Evolutionary conservation across 2,888 invertebrate genomes (phyloP), one percentile per base, ranked within the genome.

Genomic region (Eudemis profundana): DNA sequence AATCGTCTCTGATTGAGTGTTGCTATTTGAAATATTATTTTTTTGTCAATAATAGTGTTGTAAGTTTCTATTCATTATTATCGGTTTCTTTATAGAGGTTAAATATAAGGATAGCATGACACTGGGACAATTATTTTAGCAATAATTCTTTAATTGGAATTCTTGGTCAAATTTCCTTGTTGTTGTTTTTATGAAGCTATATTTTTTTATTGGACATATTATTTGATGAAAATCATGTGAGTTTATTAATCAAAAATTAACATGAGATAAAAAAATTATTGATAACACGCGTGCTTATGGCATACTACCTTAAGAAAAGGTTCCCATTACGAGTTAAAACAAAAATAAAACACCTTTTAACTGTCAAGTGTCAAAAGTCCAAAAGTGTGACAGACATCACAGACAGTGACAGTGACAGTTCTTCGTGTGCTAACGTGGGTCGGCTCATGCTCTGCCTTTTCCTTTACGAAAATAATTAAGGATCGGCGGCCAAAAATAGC

Each of bases 371-470:
- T 40, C 60, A 59, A 21, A 5, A 10, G 49, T 49, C 23, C 10
- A 12, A 68, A 63, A 59, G 68, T 66, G 14, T 75, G 70, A 70
- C 72, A 69, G 23, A 66, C 5, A 0, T 33, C 8, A 8, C 33
- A 33, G 33, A 23, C n/a, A 23, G 23, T 60, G 53, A 42, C 42
- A 33, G 44, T 60, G 47, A 27, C 65, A 69, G 53, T 69, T 63
- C 69, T 71, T 69, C 73, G 70, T 67, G 78, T 77, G 74, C 77
- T 59, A 65, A 65, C 72, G 23, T 72, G 57, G 42, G 69, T 72
- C 73, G 74, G 76, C 74, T 66, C 73, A 70, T 70, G 69, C 66
- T 70, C 38, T 60, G 61, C 62, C 33, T 67, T 68, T 70, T 17
- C 46, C 51, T 47, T 47, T 64, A 61, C 67, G 12, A 59, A 66